phyloP scores from a whole-genome alignment of 1,140 invertebrate species.

The Idris sp. region DNA sequence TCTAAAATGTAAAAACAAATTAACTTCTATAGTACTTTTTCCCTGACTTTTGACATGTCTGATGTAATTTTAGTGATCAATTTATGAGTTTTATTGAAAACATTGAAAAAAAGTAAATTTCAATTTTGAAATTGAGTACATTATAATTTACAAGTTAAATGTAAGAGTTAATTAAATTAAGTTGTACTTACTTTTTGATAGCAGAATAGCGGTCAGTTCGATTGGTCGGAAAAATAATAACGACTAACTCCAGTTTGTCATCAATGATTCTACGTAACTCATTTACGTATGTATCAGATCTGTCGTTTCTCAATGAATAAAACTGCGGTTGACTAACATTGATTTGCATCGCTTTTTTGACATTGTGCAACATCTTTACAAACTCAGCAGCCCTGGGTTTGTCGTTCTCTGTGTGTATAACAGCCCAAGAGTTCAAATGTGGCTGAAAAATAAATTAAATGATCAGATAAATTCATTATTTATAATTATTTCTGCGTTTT shows the following conservation, averaged over 20 bases:
- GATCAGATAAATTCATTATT: too few relatives aligned
- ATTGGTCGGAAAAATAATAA: conserved; percentile 88
- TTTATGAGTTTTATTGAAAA: too few relatives aligned
- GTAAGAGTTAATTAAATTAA: too few relatives aligned
- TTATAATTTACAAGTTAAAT: too few relatives aligned
- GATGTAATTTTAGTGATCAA: too few relatives aligned
- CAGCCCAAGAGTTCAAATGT: conserved; percentile 75
- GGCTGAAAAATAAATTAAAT: conserved; percentile 77
- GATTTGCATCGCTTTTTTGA: conserved; percentile 84
- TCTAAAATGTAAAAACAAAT: too few relatives aligned
- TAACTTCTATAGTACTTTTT: too few relatives aligned
- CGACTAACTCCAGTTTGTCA: conserved; percentile 82
- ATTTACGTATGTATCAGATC: conserved; percentile 79
- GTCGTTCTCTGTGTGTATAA: conserved; percentile 64
- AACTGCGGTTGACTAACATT: conserved; percentile 79
- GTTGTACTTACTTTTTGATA: conserved; percentile 84
- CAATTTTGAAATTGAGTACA: too few relatives aligned
- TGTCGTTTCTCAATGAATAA: conserved; percentile 78
- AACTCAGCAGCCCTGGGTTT: conserved; percentile 78
- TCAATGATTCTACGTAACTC: conserved; percentile 78
- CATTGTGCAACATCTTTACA: conserved; percentile 80
- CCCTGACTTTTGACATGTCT: too few relatives aligned
- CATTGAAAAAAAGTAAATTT: too few relatives aligned
- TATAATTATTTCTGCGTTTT: too few relatives aligned
- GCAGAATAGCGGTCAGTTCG: conserved; percentile 92